A percentile compares a stretch with the other conserved stretches of the same genome.
Evolutionary conservation across 2,888 invertebrate species (phyloP).

Genomic region (Drosophila pseudotakahashii): DNA sequence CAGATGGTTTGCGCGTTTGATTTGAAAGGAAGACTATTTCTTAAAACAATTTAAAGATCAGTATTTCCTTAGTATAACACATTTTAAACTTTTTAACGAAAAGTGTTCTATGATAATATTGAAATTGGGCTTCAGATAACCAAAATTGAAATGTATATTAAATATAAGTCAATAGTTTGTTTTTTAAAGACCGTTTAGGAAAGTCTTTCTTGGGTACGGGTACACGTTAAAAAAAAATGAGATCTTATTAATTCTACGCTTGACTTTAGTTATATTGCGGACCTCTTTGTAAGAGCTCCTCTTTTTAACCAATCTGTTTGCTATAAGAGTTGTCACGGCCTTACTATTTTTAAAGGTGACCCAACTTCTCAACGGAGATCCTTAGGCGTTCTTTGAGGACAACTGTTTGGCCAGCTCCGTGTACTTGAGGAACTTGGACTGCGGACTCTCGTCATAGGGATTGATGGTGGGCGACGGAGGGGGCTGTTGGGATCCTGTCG

Average conservation of each 20-base stretch:
- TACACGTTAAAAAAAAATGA: background rate
- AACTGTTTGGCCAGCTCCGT: constrained; percentile 99
- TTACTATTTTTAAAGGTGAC: background rate
- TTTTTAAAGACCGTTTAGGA: background rate
- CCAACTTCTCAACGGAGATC: background rate
- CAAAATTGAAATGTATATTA: background rate
- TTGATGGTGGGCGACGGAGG: constrained; percentile 85
- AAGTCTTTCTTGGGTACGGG: background rate
- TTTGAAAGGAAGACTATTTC: too few relatives aligned
- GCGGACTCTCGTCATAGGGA: constrained; percentile 94
- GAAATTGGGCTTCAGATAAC: too few relatives aligned
- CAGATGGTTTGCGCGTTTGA: background rate
- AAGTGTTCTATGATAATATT: too few relatives aligned
- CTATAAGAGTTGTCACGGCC: background rate
- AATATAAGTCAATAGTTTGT: too few relatives aligned
- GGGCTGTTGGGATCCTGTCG: constrained; percentile 48
- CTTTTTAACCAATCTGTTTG: background rate
- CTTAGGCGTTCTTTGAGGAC: constrained; percentile 97
- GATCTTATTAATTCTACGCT: background rate
- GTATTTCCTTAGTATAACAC: too few relatives aligned
- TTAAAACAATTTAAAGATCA: too few relatives aligned
- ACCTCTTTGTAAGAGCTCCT: too few relatives aligned
- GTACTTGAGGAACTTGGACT: constrained; percentile 99
- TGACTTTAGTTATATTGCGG: too few relatives aligned
- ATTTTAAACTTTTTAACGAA: too few relatives aligned